Evolutionary conservation across 2,797 vertebrate species (phyloP).

Genomic region (Sternotherus odoratus): DNA sequence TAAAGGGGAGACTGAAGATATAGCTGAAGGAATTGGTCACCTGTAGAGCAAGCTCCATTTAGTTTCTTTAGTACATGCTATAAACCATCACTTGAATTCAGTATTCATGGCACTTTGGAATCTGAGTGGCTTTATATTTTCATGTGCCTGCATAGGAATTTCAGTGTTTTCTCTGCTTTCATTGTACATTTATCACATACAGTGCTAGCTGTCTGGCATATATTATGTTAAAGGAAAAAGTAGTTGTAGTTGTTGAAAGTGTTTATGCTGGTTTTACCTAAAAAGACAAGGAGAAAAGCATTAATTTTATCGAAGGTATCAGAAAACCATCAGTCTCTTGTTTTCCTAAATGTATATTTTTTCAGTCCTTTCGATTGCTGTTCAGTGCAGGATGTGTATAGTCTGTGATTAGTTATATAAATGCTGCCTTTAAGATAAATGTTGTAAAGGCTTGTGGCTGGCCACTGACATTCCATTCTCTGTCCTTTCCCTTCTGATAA

Average conservation of each 20-base stretch:
- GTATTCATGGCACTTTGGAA: conserved; percentile 89
- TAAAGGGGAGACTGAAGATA: conserved; percentile 75
- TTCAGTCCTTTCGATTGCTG: conserved; percentile 67
- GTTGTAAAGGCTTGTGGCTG: conserved; percentile 89
- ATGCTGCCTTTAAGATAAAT: conserved; percentile 86
- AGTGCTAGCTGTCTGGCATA: conserved; percentile 58
- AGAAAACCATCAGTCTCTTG: conserved; percentile 67
- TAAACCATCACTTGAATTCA: conserved; percentile 87
- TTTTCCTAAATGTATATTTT: conserved; percentile 84
- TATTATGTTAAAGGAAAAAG: conserved; percentile 67
- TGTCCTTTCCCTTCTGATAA: conserved; percentile 56
- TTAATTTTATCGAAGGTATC: conserved; percentile 78
- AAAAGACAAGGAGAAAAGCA: conserved; percentile 75
- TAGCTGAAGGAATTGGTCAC: conserved; percentile 80
- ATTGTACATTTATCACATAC: conserved; percentile 69
- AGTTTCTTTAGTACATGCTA: conserved; percentile 57
- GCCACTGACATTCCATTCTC: conserved; percentile 81
- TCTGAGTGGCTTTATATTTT: conserved; percentile 80
- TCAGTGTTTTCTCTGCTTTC: conserved; percentile 55
- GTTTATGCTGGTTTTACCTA: conserved; percentile 61
- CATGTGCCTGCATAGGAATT: conserved; percentile 72
- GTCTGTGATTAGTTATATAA: conserved; percentile 84
- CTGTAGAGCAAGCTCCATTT: conserved; percentile 58
- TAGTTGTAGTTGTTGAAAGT: conserved; percentile 67
- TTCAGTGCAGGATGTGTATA: conserved; percentile 87